A percentile compares a stretch with the other conserved stretches of the same genome.
These are phyloP conservation scores for Brenthis hecate DNA, from an alignment of 2,888 invertebrate genomes.

Conservation along the genomic window DNA sequence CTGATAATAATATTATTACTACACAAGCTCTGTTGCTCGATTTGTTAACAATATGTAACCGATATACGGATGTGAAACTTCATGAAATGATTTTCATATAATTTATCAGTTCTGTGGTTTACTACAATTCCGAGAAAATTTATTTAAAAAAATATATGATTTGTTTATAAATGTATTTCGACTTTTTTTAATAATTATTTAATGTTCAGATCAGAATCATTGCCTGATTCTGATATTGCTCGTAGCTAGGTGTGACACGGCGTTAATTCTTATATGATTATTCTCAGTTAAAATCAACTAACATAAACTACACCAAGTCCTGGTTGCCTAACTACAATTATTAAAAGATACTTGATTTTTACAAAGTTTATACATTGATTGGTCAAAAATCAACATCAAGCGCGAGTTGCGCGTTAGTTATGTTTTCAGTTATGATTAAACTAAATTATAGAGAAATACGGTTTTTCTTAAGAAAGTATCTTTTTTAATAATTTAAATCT, in stretches of 20 bases:
- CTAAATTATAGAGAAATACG: constrained; percentile 14
- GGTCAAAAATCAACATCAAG: constrained; percentile 44
- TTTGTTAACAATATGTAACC: neutral
- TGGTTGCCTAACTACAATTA: constrained; percentile 55
- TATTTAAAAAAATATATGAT: constrained; percentile 14
- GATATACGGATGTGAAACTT: neutral
- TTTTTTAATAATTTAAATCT: constrained; percentile 57
- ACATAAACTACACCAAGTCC: constrained; percentile 56
- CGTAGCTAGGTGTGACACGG: constrained; percentile 36
- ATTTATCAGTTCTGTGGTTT: neutral
- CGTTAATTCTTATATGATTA: constrained; percentile 53
- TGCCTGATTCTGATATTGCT: constrained; percentile 16
- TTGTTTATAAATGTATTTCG: neutral
- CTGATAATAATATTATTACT: neutral
- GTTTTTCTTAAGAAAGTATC: constrained; percentile 55
- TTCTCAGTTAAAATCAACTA: constrained; percentile 55
- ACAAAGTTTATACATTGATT: constrained; percentile 64
- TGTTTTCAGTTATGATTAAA: constrained; percentile 20
- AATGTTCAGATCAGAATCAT: neutral
- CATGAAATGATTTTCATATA: neutral
- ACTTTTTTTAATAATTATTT: neutral
- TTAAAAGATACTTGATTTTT: constrained; percentile 63
- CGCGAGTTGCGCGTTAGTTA: constrained; percentile 28
- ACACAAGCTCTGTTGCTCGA: neutral
- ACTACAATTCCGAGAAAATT: constrained; percentile 10